Conservation (phyloP, 2,888 invertebrate genomes). For the Parnassius apollo region DNA sequence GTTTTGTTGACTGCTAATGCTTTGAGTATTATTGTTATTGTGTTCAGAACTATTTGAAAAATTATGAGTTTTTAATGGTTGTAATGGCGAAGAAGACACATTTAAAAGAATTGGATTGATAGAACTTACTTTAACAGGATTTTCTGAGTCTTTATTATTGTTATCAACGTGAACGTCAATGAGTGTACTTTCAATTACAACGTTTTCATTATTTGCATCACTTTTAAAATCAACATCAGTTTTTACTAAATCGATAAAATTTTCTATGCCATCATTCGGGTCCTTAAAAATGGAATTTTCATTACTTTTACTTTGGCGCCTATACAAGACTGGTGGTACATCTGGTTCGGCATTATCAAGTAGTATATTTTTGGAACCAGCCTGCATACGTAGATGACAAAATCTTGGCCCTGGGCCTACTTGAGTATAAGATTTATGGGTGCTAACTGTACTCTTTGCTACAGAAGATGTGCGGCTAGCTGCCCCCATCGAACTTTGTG, state of each 20-base stretch:
- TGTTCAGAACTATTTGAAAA: constrained; percentile 68
- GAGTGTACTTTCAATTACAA: constrained; percentile 70
- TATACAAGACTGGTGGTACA: constrained; percentile 87
- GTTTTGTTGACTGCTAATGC: constrained; percentile 60
- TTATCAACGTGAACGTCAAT: constrained; percentile 73
- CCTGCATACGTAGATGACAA: constrained; percentile 88
- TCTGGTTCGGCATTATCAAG: constrained; percentile 88
- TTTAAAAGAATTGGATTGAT: constrained; percentile 71
- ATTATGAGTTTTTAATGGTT: constrained; percentile 73
- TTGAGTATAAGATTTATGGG: constrained; percentile 72
- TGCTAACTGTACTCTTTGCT: constrained; percentile 75
- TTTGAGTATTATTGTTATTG: constrained; percentile 62
- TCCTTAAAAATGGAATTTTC: constrained; percentile 73
- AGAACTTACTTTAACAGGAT: constrained; percentile 49
- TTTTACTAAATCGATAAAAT: constrained; percentile 63
- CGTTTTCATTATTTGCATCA: constrained; percentile 54
- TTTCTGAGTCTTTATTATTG: constrained; percentile 59
- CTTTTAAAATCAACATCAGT: constrained; percentile 48
- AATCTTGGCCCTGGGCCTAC: constrained; percentile 85
- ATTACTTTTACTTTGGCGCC: constrained; percentile 79
- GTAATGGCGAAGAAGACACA: constrained; percentile 72
- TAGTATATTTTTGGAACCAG: constrained; percentile 89
- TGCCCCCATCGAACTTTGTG: constrained; percentile 71
- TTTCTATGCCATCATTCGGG: constrained; percentile 64
- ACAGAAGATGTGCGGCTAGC: constrained; percentile 72